phyloP scores from a whole-genome alignment of 2,888 invertebrate species.

The Shargacucullia verbasci region DNA sequence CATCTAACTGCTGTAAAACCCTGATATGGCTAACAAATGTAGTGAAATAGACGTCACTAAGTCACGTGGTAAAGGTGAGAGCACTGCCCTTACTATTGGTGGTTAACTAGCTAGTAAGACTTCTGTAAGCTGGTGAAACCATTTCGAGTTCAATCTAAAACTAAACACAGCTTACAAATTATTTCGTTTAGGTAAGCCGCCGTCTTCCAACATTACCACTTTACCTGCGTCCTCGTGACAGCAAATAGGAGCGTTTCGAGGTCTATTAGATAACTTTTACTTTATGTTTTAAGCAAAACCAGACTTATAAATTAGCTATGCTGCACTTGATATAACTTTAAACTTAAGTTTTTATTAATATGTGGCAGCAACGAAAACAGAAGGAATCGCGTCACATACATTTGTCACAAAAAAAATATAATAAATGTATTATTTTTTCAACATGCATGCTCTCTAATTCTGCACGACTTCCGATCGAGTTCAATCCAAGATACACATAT shows the following conservation, averaged over 20 bases:
- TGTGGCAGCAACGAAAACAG: not conserved
- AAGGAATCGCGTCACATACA: too few species aligned
- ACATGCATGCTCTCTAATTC: not conserved
- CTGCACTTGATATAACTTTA: too few species aligned
- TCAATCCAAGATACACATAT: conserved; percentile 17
- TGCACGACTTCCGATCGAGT: conserved; percentile 32
- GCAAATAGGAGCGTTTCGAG: too few species aligned
- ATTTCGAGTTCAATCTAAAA: not conserved
- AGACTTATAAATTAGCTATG: too few species aligned
- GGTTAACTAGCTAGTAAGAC: conserved; percentile 14
- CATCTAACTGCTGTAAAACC: conserved; percentile 28
- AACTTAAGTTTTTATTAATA: too few species aligned
- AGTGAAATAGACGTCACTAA: conserved; percentile 60
- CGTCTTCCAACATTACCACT: too few species aligned
- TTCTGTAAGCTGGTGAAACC: not conserved
- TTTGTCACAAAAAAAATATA: too few species aligned
- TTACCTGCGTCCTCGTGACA: too few species aligned
- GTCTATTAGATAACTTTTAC: too few species aligned
- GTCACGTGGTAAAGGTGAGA: conserved; percentile 70
- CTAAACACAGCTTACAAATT: not conserved
- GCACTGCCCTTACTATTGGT: conserved; percentile 53
- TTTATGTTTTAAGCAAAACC: too few species aligned
- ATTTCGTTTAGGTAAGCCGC: too few species aligned
- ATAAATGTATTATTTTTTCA: too few species aligned
- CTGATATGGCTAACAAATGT: conserved; percentile 58